phyloP scores from a whole-genome alignment of 2,888 invertebrate species.

The Smittia sp. region DNA sequence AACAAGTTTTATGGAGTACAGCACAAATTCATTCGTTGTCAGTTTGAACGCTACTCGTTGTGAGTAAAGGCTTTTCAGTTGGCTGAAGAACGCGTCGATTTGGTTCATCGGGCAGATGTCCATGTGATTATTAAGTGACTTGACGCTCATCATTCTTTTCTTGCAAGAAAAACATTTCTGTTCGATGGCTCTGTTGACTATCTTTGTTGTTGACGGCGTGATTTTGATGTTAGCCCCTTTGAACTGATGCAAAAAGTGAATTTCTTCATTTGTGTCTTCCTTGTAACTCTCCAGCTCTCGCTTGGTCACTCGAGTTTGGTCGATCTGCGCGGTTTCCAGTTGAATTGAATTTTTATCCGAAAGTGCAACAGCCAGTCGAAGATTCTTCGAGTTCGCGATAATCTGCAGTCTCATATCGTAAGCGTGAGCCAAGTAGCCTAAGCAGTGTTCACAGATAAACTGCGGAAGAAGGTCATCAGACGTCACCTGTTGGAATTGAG shows the following conservation, averaged over 20 bases:
- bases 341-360: not conserved
- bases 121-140: not conserved
- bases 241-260: not conserved
- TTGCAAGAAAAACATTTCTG: conserved; percentile 4
- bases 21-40: not conserved
- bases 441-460: conserved; percentile 17
- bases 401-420: not conserved
- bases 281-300: not conserved
- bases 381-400: not conserved
- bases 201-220: too few species aligned
- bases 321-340: not conserved
- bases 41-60: not conserved
- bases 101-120: not conserved
- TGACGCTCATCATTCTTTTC: not conserved
- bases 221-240: conserved; percentile 8
- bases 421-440: not conserved
- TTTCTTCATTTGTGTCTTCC: not conserved
- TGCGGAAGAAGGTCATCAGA: not conserved
- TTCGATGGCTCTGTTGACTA: not conserved
- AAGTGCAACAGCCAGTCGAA: not conserved
- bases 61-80: not conserved
- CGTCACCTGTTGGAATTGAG: not conserved
- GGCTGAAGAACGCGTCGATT: not conserved
- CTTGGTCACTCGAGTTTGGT: not conserved
- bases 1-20: not conserved